Evolutionary conservation across 2,888 invertebrate genomes (phyloP), one percentile per base, ranked within the genome.

Genomic region (Odontocolon sp.): DNA sequence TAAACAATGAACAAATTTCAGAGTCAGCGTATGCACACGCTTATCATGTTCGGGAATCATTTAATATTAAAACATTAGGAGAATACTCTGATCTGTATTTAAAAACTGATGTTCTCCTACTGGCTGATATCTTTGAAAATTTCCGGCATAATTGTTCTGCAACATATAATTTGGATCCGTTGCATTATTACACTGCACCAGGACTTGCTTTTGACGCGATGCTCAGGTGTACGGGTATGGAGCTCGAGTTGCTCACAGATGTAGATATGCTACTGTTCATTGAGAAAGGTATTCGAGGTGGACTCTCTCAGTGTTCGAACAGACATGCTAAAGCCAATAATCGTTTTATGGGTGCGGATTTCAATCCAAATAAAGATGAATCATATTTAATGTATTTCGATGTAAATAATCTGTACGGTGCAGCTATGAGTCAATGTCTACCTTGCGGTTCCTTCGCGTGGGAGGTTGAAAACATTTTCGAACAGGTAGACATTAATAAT

Each of bases 101-200:
- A 6, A 3, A 28, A n/a, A n/a, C n/a, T n/a, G n/a, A n/a, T n/a
- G 84, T 86, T 9, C 36, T 86, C 0, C 50, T 87, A 8, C 68
- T 87, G n/a, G 75, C 84, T 16, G 87, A 87, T 69, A 70, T 85
- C 23, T 87, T 88, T 78, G 83, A 87, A 82, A 86, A 87, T 77
- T 87, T 87, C 77, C 73, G 87, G 47, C 66, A 75, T 18, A 50
- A 79, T 16, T 86, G 84, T 67, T 16, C n/a, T 28, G n/a, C n/a
- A n/a, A n/a, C n/a, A n/a, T n/a, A n/a, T n/a, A n/a, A n/a, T n/a
- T n/a, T n/a, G n/a, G n/a, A n/a, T n/a, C n/a, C n/a, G n/a, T n/a
- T n/a, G n/a, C n/a, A n/a, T n/a, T n/a, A n/a, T n/a, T n/a, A n/a
- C n/a, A n/a, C n/a, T n/a, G n/a, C n/a, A n/a, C n/a, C n/a, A n/a